Evolutionary conservation across 2,888 invertebrate species (phyloP).

Genomic region (Biston betularia): DNA sequence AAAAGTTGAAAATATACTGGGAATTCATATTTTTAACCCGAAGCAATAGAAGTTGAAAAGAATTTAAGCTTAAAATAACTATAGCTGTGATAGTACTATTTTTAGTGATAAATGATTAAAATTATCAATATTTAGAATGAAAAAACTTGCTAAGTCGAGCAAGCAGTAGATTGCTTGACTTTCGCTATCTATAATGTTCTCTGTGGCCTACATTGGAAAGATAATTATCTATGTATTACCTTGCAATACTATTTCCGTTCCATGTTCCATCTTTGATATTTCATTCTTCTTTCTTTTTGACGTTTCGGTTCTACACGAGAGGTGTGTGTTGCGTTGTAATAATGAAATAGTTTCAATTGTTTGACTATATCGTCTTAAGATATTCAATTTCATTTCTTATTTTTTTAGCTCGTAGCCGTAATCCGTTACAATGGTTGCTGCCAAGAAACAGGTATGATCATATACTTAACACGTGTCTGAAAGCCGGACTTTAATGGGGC

Average conservation of each 20-base stretch:
- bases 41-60: no score
- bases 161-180: no score
- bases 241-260: not conserved
- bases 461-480: slow-evolving; percentile 55
- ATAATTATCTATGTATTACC: no score
- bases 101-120: no score
- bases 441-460: slow-evolving; percentile 92
- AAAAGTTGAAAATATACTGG: no score
- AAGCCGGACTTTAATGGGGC: slow-evolving; percentile 62
- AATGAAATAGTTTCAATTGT: not conserved
- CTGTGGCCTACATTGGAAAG: no score
- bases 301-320: slow-evolving; percentile 8
- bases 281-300: slow-evolving; percentile 5
- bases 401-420: slow-evolving; percentile 40
- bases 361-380: not conserved
- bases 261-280: not conserved
- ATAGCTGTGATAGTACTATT: no score
- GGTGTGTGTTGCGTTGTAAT: slow-evolving; percentile 14
- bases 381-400: slow-evolving; percentile 4
- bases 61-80: no score
- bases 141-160: no score
- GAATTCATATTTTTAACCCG: no score
- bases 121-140: no score
- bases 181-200: no score
- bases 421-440: slow-evolving; percentile 90